Base-by-base conservation (phyloP, 2,113 vertebrate genomes). In the Aviceda subcristata region DNA sequence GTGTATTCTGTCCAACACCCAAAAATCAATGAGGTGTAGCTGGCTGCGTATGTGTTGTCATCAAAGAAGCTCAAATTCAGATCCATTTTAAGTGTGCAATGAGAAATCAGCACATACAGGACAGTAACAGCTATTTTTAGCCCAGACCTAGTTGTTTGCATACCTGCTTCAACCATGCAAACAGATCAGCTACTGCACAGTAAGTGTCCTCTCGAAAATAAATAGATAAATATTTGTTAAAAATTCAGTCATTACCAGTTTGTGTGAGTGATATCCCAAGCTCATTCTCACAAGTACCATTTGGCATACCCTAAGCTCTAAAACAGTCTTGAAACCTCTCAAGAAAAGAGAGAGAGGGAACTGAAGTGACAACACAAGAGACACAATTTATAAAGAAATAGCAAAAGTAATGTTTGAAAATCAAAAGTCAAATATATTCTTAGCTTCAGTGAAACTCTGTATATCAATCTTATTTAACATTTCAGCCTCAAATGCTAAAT, bases 11-110 rank as follows among this genome's bases (percentile, higher is more conserved):
- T 78, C 86, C 77, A 63, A 27, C n/a, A 53, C 34, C 48, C n/a
- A 69, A 75, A 95, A 97, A 97, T 97, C 95, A 93, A 74, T 98
- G 92, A 77, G 64, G 92, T 2, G 0, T 59, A 78, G 48, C 77
- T 96, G 71, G 36, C 83, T 57, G 50, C 71, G 36, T 16, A 15
- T 75, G n/a, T 86, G 62, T 46, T 92, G 94, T 89, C 82, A 91
- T 64, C 81, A 56, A 9, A 91, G 57, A 59, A 43, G 48, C 38
- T 94, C 38, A 46, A 82, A 46, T 67, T 88, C 30, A 51, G n/a
- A 81, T n/a, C 59, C 63, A 32, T 51, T 57, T 78, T 92, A 24
- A 55, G 51, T 18, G 83, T 67, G 38, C 34, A 57, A 26, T 20
- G 34, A 94, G 82, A 88, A 96, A 45, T 90, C 83, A 86, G 92